Evolutionary conservation across 2,888 invertebrate genomes (phyloP).

Genomic region (Erannis defoliaria): DNA sequence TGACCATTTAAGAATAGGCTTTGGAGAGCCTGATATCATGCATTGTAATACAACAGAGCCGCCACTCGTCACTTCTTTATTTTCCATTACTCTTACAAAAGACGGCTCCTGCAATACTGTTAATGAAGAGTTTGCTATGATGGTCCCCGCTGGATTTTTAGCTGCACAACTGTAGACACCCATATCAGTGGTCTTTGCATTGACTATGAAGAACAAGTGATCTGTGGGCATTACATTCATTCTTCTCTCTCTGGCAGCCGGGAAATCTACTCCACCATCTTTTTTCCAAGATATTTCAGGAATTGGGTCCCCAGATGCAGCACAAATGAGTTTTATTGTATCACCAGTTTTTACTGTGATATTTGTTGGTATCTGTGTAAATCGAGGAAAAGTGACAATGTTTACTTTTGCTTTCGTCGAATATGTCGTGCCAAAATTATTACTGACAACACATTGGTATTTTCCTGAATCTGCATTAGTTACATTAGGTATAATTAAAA

Average conservation of each 20-base stretch:
- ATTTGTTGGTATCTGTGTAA: constrained; percentile 94
- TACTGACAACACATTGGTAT: constrained; percentile 97
- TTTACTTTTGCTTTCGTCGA: constrained; percentile 94
- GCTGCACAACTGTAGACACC: constrained; percentile 98
- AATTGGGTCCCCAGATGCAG: constrained; percentile 94
- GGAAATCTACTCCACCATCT: constrained; percentile 97
- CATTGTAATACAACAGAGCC: constrained; percentile 96
- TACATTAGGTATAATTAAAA: constrained; percentile 91
- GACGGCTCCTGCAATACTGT: constrained; percentile 95
- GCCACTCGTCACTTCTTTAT: constrained; percentile 93
- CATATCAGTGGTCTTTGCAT: constrained; percentile 95
- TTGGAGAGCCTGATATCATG: constrained; percentile 94
- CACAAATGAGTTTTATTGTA: constrained; percentile 95
- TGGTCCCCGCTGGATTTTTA: constrained; percentile 94
- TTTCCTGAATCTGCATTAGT: constrained; percentile 93
- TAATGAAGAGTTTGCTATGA: constrained; percentile 94
- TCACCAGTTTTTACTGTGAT: constrained; percentile 94
- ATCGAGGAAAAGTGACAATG: constrained; percentile 95
- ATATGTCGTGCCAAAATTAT: constrained; percentile 95
- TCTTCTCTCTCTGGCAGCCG: constrained; percentile 96
- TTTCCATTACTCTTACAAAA: constrained; percentile 94
- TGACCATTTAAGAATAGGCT: constrained; percentile 93
- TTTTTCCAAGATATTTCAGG: constrained; percentile 97
- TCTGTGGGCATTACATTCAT: constrained; percentile 97
- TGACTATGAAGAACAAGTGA: constrained; percentile 96